Evolutionary conservation across 2,888 invertebrate species (phyloP).

Genomic region (Drosophila meridionalis): DNA sequence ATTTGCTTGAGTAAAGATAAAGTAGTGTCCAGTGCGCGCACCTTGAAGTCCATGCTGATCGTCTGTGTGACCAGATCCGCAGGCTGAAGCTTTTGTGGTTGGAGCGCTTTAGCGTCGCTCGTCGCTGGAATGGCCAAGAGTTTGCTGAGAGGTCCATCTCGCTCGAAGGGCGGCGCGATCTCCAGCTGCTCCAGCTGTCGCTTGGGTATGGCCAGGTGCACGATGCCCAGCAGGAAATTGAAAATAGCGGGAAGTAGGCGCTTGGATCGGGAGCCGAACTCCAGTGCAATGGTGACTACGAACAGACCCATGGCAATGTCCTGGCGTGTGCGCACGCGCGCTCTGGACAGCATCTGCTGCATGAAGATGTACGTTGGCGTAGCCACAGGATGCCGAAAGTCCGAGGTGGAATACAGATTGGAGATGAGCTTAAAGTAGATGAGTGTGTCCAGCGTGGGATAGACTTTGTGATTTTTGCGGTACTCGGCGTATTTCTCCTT

Average conservation of each 20-base stretch:
- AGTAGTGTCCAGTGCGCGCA: slow-evolving; percentile 87
- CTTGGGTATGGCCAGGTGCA: slow-evolving; percentile 90
- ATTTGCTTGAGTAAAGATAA: slow-evolving; percentile 88
- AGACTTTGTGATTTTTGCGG: slow-evolving; percentile 86
- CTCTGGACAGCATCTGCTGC: slow-evolving; percentile 90
- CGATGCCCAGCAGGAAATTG: slow-evolving; percentile 91
- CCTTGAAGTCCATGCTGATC: slow-evolving; percentile 88
- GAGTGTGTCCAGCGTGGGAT: slow-evolving; percentile 89
- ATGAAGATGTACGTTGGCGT: slow-evolving; percentile 94
- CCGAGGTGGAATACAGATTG: slow-evolving; percentile 94
- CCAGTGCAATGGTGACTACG: slow-evolving; percentile 89
- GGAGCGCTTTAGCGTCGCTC: slow-evolving; percentile 53
- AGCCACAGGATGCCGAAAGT: slow-evolving; percentile 95
- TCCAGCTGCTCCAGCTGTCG: slow-evolving; percentile 87
- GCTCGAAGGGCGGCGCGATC: slow-evolving; percentile 89
- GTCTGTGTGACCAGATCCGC: slow-evolving; percentile 86
- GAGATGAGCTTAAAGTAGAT: slow-evolving; percentile 92
- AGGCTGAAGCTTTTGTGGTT: slow-evolving; percentile 83
- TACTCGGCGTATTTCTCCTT: slow-evolving; percentile 90
- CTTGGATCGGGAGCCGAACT: slow-evolving; percentile 92
- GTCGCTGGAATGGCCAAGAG: slow-evolving; percentile 86
- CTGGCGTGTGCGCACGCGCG: slow-evolving; percentile 87
- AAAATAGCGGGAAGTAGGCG: slow-evolving; percentile 92
- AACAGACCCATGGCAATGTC: slow-evolving; percentile 93
- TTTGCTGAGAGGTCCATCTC: slow-evolving; percentile 86